Percentiles rank a stretch among this genome's conserved stretches.
Conservation (phyloP, 2,888 invertebrate genomes). For the Amiota communis region DNA sequence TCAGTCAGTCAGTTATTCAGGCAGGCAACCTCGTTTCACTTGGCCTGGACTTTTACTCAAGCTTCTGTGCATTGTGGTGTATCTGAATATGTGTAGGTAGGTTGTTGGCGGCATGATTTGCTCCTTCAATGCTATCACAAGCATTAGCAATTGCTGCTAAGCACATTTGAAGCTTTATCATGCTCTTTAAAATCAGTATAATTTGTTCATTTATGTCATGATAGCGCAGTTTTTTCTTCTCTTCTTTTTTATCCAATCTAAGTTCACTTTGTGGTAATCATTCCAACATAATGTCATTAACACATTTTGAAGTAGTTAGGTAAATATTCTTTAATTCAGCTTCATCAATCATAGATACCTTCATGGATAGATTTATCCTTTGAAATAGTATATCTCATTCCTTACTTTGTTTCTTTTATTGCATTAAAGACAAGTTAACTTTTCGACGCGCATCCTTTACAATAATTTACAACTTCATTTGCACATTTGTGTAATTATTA, state of each 20-base stretch:
- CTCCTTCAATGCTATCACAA: not conserved
- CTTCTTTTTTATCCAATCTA: too few relatives aligned
- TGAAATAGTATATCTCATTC: too few relatives aligned
- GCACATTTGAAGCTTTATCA: constrained; percentile 29
- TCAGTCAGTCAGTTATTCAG: not conserved
- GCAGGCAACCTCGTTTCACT: too few relatives aligned
- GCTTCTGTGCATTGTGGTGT: constrained; percentile 48
- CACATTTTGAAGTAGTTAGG: constrained; percentile 46
- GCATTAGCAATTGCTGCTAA: constrained; percentile 13
- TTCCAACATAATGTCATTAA: constrained; percentile 49
- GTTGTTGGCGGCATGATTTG: not conserved
- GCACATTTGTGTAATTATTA: constrained; percentile 68
- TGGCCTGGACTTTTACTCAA: not conserved
- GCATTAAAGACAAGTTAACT: too few relatives aligned
- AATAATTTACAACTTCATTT: constrained; percentile 69
- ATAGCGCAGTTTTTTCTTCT: constrained; percentile 48
- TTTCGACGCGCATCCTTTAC: not conserved
- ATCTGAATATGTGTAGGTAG: constrained; percentile 32
- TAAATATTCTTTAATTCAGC: not conserved
- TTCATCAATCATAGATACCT: too few relatives aligned
- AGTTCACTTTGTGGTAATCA: too few relatives aligned
- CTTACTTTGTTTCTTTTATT: too few relatives aligned
- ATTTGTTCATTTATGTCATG: constrained; percentile 58
- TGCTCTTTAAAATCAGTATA: constrained; percentile 52
- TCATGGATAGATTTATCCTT: too few relatives aligned